Evolutionary conservation across 2,888 invertebrate genomes (phyloP), one percentile per base, ranked within the genome.

Genomic region (Nebria brevicollis): DNA sequence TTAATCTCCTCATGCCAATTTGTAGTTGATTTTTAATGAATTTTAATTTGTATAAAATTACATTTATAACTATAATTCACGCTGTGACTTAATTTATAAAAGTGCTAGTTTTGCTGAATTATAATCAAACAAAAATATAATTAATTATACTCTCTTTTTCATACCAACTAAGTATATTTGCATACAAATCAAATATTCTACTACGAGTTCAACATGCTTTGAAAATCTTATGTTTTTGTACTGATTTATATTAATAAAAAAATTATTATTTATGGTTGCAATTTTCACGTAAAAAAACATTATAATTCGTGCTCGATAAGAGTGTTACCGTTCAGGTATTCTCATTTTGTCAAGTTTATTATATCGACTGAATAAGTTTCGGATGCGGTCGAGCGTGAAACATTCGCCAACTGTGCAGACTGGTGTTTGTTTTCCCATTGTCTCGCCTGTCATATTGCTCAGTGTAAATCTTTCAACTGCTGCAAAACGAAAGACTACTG

Each of bases 391-490:
- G 78, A 78, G 73, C 74, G 78, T 78, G 78, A 78, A 77, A 73
- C 78, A 66, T 42, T 64, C 72, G 74, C 73, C 64, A 65, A 64
- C 64, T 65, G 15, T 34, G 34, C 26, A 72, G 54, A 72, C 72
- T 72, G 65, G 77, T 78, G 73, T 78, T 78, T 78, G 78, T 78
- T 78, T 78, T 78, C 75, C 79, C 79, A 79, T 79, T 79, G 79
- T 79, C 75, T 54, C 54, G 75, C 74, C 34, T 75, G 75, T 79
- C 79, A 79, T 70, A 79, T 74, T 75, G 64, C 64, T 66, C 54
- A 34, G 66, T 75, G 79, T 79, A 79, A 79, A 79, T 79, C 79
- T 79, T 79, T 79, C 75, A 66, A 34, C 72, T 26, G 26, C 34
- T 26, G 25, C 72, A 72, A 34, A 13, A 25, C 34, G 13, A 26